phyloP scores from a whole-genome alignment of 1,140 invertebrate genomes.

The Campodea augens region DNA sequence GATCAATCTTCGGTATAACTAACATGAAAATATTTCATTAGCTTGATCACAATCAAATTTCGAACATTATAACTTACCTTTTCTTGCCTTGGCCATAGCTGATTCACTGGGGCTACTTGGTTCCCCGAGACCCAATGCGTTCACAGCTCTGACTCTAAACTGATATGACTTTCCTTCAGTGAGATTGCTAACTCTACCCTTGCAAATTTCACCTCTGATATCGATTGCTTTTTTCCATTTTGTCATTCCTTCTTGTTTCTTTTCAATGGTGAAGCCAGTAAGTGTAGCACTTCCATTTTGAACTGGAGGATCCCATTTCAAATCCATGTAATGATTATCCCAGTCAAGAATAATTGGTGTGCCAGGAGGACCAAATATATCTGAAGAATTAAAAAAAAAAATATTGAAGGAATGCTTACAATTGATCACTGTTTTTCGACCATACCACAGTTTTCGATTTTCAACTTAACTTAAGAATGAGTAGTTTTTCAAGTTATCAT shows the following conservation, averaged over 20 bases:
- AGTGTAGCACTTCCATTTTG: slow-evolving; percentile 84
- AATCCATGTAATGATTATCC: slow-evolving; percentile 85
- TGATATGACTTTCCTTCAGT: slow-evolving; percentile 74
- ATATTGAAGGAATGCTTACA: slow-evolving; percentile 1
- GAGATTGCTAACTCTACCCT: slow-evolving; percentile 53
- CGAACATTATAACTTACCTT: no score
- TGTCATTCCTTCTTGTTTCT: slow-evolving; percentile 68
- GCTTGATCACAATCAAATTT: no score
- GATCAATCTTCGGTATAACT: slow-evolving; percentile 86
- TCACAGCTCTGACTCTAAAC: slow-evolving; percentile 63
- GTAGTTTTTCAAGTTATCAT: no score
- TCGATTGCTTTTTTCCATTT: slow-evolving; percentile 73
- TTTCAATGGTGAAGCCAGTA: slow-evolving; percentile 83
- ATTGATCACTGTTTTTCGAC: no score
- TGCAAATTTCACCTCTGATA: slow-evolving; percentile 50
- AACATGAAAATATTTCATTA: no score
- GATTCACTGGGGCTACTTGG: slow-evolving; percentile 48
- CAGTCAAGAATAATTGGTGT: slow-evolving; percentile 75
- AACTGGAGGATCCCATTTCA: slow-evolving; percentile 73
- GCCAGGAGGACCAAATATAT: slow-evolving; percentile 77
- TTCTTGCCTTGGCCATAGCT: slow-evolving; percentile 63
- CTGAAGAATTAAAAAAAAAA: slow-evolving; percentile 25
- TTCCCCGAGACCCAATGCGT: slow-evolving; percentile 59
- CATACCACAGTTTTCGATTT: no score
- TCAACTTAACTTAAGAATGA: no score